These are phyloP conservation scores for Menidia menidia DNA, from an alignment of 2,797 vertebrate genomes.

Conservation along the genomic window DNA sequence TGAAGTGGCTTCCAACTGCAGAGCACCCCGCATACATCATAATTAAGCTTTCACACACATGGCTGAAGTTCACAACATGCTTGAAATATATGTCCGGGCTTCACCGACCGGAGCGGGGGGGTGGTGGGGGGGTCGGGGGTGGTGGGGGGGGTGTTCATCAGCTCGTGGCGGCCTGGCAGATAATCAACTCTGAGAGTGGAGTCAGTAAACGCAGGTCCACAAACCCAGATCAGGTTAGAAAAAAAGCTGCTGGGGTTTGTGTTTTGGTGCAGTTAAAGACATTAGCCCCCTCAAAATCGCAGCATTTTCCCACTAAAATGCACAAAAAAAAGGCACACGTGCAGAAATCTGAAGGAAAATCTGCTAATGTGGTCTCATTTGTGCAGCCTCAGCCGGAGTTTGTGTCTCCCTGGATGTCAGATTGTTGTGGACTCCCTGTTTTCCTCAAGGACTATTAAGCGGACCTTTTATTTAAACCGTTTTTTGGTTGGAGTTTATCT, in stretches of 20 bases:
- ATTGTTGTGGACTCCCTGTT: no score
- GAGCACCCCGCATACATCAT: slow-evolving; percentile 25
- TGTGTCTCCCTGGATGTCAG: no score
- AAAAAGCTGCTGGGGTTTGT: slow-evolving; percentile 10
- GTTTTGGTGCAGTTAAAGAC: not conserved
- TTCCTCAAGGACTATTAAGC: no score
- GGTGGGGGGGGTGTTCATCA: slow-evolving; percentile 9
- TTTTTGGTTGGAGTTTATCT: no score
- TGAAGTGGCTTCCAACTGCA: slow-evolving; percentile 13
- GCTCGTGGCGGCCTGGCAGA: slow-evolving; percentile 23
- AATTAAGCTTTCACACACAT: slow-evolving; percentile 39
- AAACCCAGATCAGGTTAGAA: not conserved
- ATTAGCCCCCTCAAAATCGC: no score
- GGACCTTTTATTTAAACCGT: no score
- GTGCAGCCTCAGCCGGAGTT: no score
- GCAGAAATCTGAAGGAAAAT: no score
- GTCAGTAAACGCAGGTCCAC: slow-evolving; percentile 20
- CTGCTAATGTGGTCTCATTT: no score
- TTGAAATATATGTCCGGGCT: slow-evolving; percentile 41
- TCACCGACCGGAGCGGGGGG: slow-evolving; percentile 3
- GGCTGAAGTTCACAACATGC: slow-evolving; percentile 27
- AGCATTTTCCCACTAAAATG: no score
- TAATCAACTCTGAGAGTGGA: slow-evolving; percentile 39
- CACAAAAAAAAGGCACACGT: no score
- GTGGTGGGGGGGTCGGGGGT: no score